Base-by-base conservation (phyloP, 1,140 invertebrate genomes). In the Mamestra configurata region DNA sequence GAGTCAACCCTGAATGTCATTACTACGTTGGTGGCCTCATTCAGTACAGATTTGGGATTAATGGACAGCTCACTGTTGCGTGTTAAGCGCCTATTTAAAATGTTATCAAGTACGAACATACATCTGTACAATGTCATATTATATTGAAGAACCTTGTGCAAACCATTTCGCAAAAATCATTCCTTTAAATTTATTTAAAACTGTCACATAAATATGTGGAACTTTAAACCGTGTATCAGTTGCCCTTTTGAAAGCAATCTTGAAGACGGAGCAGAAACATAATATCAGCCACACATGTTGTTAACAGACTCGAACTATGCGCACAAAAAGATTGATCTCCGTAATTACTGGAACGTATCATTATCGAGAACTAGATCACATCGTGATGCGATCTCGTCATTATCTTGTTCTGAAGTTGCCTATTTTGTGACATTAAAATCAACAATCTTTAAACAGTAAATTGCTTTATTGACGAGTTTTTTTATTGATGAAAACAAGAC, bases 371-470 rank as follows among this genome's bases (percentile, higher is more conserved):
- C 55, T 76, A 35, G 73, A 75, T 43, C 72, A 75, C 35, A 27
- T 46, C 61, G 40, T 49, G 40, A 70, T 70, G 40, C 20, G 37
- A 75, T 49, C 35, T 46, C 24, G 37, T 75, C 57, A 64, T 76
- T 76, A 76, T 76, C 73, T 51, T 35, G 20, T 76, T 64, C 73
- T 51, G 22, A 31, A 46, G 31, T 27, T 31, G 8, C 73, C 66
- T 70, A 76, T 76, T 76, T 76, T 76, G 57, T 76, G 73, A 76
- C 55, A 76, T 76, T 61, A 76, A 76, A 64, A 76, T 64, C 55
- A 76, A 76, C 73, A 76, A 46, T 20, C 53, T 43, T 70, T 70
- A 70, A 70, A 75, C 37, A 61, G 57, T 76, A 76, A 76, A 76
- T 76, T 76, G 73, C 73, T 76, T 76, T 76, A 76, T 76, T 49